A percentile compares a stretch with the other conserved stretches of the same genome.
Evolutionary conservation across 2,888 invertebrate species (phyloP).

Genomic region (Drosophila hawaiiensis): DNA sequence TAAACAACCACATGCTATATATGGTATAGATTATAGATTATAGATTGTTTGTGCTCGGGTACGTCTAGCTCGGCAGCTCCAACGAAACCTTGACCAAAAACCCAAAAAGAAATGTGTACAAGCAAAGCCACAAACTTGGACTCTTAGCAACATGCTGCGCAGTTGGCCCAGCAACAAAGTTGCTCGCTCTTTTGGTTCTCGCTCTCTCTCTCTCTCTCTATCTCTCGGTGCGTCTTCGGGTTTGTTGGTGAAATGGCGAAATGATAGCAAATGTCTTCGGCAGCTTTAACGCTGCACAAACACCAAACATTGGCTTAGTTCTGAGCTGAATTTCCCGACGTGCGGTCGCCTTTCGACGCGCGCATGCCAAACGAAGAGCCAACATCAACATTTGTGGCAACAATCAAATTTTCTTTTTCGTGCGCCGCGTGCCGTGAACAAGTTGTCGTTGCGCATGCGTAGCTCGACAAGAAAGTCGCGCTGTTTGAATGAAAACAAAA

Average conservation of each 20-base stretch:
- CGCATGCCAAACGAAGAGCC: slow-evolving; percentile 21
- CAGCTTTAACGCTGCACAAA: slow-evolving; percentile 56
- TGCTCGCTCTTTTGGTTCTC: slow-evolving; percentile 3
- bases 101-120: slow-evolving; percentile 16
- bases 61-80: slow-evolving; percentile 27
- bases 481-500: slow-evolving; percentile 68
- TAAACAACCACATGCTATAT: slow-evolving; percentile 67
- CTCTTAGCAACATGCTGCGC: slow-evolving; percentile 54
- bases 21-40: slow-evolving; percentile 75
- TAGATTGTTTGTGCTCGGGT: slow-evolving; percentile 70
- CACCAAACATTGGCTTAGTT: slow-evolving; percentile 82
- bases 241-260: slow-evolving; percentile 60
- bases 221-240: slow-evolving; percentile 36
- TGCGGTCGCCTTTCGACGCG: slow-evolving; percentile 71
- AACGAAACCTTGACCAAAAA: slow-evolving; percentile 75
- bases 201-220: slow-evolving; percentile 8
- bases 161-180: slow-evolving; percentile 27
- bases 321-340: slow-evolving; percentile 83
- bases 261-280: slow-evolving; percentile 59
- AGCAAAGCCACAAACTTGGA: slow-evolving; percentile 36
- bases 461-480: slow-evolving; percentile 58
- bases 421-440: slow-evolving; percentile 60
- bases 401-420: slow-evolving; percentile 67
- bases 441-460: slow-evolving; percentile 68
- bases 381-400: slow-evolving; percentile 21